Evolutionary conservation across 2,113 vertebrate genomes (phyloP).

Genomic region (Leucosticte australis): DNA sequence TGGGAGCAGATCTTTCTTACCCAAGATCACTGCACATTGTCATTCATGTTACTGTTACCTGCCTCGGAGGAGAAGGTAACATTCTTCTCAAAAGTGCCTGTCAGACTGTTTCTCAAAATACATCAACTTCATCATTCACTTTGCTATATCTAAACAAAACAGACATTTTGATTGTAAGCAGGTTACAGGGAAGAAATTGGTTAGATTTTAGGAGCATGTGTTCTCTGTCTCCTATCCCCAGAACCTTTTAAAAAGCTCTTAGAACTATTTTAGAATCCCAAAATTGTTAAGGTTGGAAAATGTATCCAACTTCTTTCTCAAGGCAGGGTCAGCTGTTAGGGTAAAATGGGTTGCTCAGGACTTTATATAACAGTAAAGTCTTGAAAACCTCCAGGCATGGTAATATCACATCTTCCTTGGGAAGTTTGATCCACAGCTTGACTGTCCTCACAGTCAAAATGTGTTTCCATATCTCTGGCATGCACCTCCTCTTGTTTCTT

Average conservation of each 20-base stretch:
- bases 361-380: neutral
- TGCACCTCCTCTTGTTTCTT: neutral
- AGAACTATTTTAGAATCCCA: neutral
- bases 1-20: constrained; percentile 31
- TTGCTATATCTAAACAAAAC: constrained; percentile 33
- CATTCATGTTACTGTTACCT: neutral
- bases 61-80: neutral
- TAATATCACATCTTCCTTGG: neutral
- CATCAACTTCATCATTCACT: neutral
- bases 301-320: neutral
- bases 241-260: neutral
- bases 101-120: constrained; percentile 18
- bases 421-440: neutral
- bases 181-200: neutral
- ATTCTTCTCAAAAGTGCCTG: neutral
- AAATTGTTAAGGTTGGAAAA: neutral
- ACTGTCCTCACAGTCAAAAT: neutral
- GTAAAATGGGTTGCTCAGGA: neutral
- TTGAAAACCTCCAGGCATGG: neutral
- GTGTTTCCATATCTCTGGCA: neutral
- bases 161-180: neutral
- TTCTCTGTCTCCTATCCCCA: neutral
- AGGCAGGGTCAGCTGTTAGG: neutral
- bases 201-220: neutral
- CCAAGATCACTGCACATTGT: constrained; percentile 13